Evolutionary conservation across 2,113 vertebrate genomes (phyloP), one percentile per base, ranked within the genome.

Genomic region (Chamaea fasciata): DNA sequence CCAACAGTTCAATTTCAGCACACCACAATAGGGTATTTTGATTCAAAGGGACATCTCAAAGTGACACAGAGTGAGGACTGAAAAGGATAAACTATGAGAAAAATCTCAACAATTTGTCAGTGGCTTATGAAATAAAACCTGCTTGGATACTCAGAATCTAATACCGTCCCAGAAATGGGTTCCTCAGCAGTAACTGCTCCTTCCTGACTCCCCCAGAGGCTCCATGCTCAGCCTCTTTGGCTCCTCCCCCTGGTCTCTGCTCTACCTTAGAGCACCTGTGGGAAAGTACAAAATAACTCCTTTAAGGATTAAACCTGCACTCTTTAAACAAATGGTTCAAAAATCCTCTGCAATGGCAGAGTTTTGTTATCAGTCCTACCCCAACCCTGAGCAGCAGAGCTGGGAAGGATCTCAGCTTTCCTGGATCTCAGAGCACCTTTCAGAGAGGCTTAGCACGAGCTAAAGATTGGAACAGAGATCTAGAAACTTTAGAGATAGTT

Each of bases 321-420:
- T 15, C 39, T 46, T 78, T 7, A 13, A 80, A 22, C 31, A 44
- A 89, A 35, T 7, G 49, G 7, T 13, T 37, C n/a, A 46, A 33
- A 77, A 77, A 15, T 23, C 6, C 39, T 31, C 15, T 0, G 1
- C 10, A 18, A 31, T 1, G 10, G 39, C n/a, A 50, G 1, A 0
- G 41, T 11, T 85, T 63, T n/a, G 46, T 35, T 33, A 10, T 5
- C 67, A 37, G 16, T 21, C 71, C 57, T 37, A 0, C 23, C 67
- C 37, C 70, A 37, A 4, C 10, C 10, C 35, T 2, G 17, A 74
- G 62, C 28, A 37, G 79, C 74, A 89, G 53, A 33, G 41, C 41
- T 7, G 26, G 69, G 56, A 62, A 57, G 55, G 57, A 50, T 71
- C 67, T 44, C 52, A 22, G 52, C 49, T 50, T 50, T 27, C 14